phyloP scores from a whole-genome alignment of 2,888 invertebrate species.

The Nineta flava region DNA sequence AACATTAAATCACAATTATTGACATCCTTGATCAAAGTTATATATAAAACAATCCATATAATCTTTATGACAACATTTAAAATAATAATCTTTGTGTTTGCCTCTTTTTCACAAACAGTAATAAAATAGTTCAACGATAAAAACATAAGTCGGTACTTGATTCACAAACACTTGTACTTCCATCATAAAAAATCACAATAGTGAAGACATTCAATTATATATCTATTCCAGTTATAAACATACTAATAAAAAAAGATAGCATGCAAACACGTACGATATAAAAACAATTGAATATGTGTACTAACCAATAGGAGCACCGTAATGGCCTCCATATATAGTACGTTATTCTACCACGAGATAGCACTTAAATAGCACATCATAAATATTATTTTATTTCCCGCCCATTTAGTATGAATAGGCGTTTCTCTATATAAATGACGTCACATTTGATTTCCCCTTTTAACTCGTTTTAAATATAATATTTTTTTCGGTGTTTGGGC shows the following conservation, averaged over 20 bases:
- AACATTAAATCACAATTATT: too few species aligned
- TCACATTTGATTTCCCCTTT: slow-evolving; percentile 18
- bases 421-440: slow-evolving; percentile 31
- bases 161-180: slow-evolving; percentile 17
- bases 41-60: too few species aligned
- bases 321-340: slow-evolving; percentile 38
- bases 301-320: slow-evolving; percentile 39
- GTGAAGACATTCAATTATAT: neutral
- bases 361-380: slow-evolving; percentile 34
- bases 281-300: slow-evolving; percentile 9
- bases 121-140: slow-evolving; percentile 12
- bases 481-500: too few species aligned
- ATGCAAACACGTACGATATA: slow-evolving; percentile 3
- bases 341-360: slow-evolving; percentile 37
- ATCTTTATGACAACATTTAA: slow-evolving; percentile 6
- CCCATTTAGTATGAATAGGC: slow-evolving; percentile 38
- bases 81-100: slow-evolving; percentile 13
- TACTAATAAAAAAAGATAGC: slow-evolving; percentile 3
- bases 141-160: slow-evolving; percentile 23
- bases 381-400: slow-evolving; percentile 37
- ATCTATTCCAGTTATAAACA: neutral
- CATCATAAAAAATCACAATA: neutral
- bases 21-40: neutral
- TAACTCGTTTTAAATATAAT: slow-evolving; percentile 6
- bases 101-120: slow-evolving; percentile 13